A percentile compares a stretch with the other conserved stretches of the same genome.
Evolutionary conservation across 2,888 invertebrate species (phyloP).

Genomic region (Argynnis bischoffii): DNA sequence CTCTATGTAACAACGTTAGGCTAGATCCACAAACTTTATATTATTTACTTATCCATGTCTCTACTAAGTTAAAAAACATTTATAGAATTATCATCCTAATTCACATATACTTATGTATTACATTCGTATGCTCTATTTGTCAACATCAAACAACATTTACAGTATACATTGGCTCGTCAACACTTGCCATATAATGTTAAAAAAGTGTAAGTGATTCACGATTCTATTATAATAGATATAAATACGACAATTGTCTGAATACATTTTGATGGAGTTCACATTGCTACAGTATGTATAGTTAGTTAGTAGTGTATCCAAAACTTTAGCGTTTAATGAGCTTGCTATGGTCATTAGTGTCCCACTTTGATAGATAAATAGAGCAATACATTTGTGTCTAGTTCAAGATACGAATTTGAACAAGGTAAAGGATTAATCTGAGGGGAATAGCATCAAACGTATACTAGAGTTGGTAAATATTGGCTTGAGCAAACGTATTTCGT

Average conservation of each 20-base stretch:
- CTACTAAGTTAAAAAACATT: neutral
- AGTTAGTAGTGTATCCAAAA: conserved; percentile 26
- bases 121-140: neutral
- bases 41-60: conserved; percentile 27
- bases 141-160: neutral
- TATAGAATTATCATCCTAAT: neutral
- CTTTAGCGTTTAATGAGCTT: conserved; percentile 34
- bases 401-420: conserved; percentile 18
- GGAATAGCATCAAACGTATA: neutral
- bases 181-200: neutral
- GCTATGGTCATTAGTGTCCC: conserved; percentile 27
- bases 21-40: conserved; percentile 33
- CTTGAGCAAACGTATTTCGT: too few species aligned
- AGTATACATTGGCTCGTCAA: neutral
- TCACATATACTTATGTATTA: neutral
- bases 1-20: conserved; percentile 32
- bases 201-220: conserved; percentile 1
- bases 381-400: conserved; percentile 30
- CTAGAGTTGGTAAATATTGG: neutral
- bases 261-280: conserved; percentile 18
- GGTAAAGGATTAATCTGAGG: neutral
- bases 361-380: conserved; percentile 31
- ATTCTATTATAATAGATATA: neutral
- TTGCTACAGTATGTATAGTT: neutral
- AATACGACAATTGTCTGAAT: conserved; percentile 11